Percentiles rank a stretch among this genome's conserved stretches.
phyloP scores from a whole-genome alignment of 2,888 invertebrate species.

The Spisula subtruncata region DNA sequence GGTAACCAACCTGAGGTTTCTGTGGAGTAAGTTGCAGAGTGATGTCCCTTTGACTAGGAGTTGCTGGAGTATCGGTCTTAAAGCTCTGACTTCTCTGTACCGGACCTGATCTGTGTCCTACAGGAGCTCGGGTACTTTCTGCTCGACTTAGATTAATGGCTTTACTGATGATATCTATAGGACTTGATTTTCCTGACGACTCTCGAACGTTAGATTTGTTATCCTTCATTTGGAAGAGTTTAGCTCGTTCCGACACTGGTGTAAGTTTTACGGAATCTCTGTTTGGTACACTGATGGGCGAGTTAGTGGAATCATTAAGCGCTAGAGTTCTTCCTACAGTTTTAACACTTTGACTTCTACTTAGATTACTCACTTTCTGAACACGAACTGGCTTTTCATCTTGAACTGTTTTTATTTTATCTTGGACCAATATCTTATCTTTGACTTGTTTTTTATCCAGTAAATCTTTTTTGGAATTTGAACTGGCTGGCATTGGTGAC shows the following conservation, averaged over 20 bases:
- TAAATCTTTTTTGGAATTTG: neutral
- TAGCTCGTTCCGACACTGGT: constrained; percentile 70
- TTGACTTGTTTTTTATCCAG: neutral
- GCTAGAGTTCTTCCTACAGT: constrained; percentile 53
- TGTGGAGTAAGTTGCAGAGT: constrained; percentile 67
- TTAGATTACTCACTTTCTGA: constrained; percentile 63
- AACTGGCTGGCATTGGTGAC: constrained; percentile 27
- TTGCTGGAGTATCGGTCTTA: constrained; percentile 36
- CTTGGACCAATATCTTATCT: too few species aligned
- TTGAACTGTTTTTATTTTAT: neutral
- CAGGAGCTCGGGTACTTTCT: constrained; percentile 64
- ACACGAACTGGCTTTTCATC: constrained; percentile 55
- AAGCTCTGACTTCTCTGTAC: constrained; percentile 68
- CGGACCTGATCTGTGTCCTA: constrained; percentile 44
- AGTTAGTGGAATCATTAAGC: constrained; percentile 64
- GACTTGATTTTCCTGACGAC: constrained; percentile 58
- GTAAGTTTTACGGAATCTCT: constrained; percentile 70
- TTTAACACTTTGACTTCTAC: constrained; percentile 73
- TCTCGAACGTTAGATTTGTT: constrained; percentile 27
- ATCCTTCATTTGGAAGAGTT: constrained; percentile 65
- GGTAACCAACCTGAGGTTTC: constrained; percentile 61
- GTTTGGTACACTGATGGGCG: constrained; percentile 56
- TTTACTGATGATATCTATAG: constrained; percentile 63
- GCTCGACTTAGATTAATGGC: constrained; percentile 63
- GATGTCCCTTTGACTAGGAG: constrained; percentile 50